Evolutionary conservation across 1,140 invertebrate species (phyloP).

Genomic region (Harlomillsia oculata): DNA sequence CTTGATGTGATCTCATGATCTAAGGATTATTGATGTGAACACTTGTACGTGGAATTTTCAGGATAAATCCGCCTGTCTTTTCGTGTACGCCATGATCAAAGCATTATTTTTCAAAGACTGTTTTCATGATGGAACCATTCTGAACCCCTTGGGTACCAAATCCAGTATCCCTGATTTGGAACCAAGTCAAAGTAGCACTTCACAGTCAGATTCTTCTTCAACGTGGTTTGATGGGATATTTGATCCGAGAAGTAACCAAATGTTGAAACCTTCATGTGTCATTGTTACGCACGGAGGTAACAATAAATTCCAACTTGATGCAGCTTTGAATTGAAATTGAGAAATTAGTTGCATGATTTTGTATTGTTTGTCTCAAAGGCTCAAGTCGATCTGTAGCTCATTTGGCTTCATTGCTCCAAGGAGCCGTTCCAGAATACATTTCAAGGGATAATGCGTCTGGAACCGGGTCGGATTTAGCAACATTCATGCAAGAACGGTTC

Average conservation of each 20-base stretch:
- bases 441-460: not conserved
- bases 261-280: conserved; percentile 10
- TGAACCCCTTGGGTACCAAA: not conserved
- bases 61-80: conserved; percentile 28
- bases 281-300: conserved; percentile 18
- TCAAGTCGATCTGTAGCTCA: conserved; percentile 20
- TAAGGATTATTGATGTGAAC: not conserved
- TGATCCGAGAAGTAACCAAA: conserved; percentile 1
- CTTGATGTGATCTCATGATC: not conserved
- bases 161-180: too few relatives aligned
- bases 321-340: not conserved
- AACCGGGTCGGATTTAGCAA: conserved; percentile 1
- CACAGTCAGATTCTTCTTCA: not conserved
- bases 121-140: conserved; percentile 3
- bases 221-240: conserved; percentile 24
- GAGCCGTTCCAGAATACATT: conserved; percentile 24
- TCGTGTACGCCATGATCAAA: conserved; percentile 16
- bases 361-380: not conserved
- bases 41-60: too few relatives aligned
- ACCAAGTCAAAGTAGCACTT: too few relatives aligned
- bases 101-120: conserved; percentile 22
- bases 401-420: conserved; percentile 21
- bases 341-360: too few relatives aligned
- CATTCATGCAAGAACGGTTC: conserved; percentile 15
- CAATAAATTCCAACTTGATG: not conserved